Base-by-base conservation (phyloP, 2,888 invertebrate species). In the Lottia scabra region DNA sequence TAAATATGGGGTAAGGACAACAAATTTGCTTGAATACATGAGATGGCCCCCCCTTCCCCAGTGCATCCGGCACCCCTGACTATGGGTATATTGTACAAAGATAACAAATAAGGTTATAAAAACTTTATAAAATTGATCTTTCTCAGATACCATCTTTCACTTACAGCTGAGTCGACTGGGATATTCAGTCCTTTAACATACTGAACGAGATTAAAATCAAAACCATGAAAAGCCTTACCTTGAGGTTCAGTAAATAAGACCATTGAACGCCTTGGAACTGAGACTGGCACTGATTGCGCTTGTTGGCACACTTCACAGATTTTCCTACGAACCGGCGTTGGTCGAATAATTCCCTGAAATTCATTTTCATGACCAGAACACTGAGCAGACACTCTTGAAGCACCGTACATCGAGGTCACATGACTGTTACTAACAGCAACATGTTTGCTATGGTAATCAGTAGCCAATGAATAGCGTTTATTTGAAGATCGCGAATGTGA, bases 181-280 rank as follows among this genome's bases (percentile, higher is more conserved):
- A n/a, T n/a, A n/a, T n/a, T 30, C 30, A 30, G 30, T 4, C 30
- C 5, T 30, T 4, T 30, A 30, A 4, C 30, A 30, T 30, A 30
- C 30, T 5, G 5, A 4, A 30, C 30, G 2, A 5, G 2, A 5
- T 30, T 30, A 30, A n/a, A 62, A 23, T 38, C n/a, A n/a, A n/a
- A n/a, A 15, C 67, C 3, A 45, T 30, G 44, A 70, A n/a, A 19
- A 45, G 27, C 46, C 74, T 71, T 48, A 81, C 81, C 81, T 78
- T 80, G 76, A 26, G 78, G 76, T 48, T 81, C 76, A 15, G 77
- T 76, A 66, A 77, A 81, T 12, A 81, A 63, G 16, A 81, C 81
- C 76, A 81, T 74, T 15, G 79, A 81, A 23, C 70, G 71, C 19
- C 66, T 69, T 26, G 76, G 70, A 8, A 65, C 66, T 56, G 63